A percentile compares a stretch with the other conserved stretches of the same genome.
phyloP scores from a whole-genome alignment of 2,113 vertebrate species.

The Paracanthobrama guichenoti region DNA sequence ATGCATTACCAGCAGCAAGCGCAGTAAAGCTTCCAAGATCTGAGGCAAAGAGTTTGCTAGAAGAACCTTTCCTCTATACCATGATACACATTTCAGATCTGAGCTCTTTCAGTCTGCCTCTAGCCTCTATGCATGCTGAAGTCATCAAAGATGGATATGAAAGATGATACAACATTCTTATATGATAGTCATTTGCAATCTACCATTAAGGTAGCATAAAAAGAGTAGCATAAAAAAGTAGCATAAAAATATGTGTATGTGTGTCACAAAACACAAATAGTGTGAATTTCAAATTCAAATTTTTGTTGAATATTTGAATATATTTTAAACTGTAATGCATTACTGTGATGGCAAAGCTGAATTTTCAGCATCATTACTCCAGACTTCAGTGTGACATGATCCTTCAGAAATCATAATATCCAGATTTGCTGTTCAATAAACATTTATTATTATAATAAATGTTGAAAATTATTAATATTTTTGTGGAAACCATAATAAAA shows the following conservation, averaged over 20 bases:
- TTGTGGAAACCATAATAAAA: background rate
- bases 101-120: background rate
- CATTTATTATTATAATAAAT: background rate
- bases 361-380: too few species aligned
- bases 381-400: too few species aligned
- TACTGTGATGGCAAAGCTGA: too few species aligned
- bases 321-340: background rate
- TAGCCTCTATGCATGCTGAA: background rate
- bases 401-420: too few species aligned
- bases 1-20: conserved; percentile 13
- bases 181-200: background rate
- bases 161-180: background rate
- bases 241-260: too few species aligned
- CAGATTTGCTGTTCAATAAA: background rate
- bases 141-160: background rate
- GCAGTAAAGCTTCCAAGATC: background rate
- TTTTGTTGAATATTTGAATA: background rate
- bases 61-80: background rate
- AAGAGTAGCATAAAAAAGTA: background rate
- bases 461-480: background rate
- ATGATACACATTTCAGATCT: background rate
- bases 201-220: background rate
- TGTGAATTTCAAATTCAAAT: background rate
- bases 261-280: background rate
- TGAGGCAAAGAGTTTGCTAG: background rate